phyloP scores from a whole-genome alignment of 2,888 invertebrate species.

The Eupithecia tripunctaria region DNA sequence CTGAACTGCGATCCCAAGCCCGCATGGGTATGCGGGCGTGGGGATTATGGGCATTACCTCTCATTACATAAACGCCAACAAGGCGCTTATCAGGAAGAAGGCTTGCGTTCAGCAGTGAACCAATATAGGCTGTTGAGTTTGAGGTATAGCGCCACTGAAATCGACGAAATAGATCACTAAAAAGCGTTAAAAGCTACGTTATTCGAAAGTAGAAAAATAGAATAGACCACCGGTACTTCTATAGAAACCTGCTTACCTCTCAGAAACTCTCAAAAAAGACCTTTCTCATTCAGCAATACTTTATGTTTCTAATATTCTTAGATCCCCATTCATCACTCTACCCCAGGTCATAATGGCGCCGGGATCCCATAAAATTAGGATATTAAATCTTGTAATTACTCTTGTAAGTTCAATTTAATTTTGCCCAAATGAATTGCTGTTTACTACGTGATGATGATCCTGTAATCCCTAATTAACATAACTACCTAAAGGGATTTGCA shows the following conservation, averaged over 20 bases:
- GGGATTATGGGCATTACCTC: no score
- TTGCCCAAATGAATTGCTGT: constrained; percentile 36
- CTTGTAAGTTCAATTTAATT: constrained; percentile 49
- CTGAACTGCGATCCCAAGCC: no score
- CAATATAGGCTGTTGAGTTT: no score
- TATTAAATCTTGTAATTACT: constrained; percentile 56
- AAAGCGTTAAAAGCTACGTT: no score
- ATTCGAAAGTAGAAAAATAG: no score
- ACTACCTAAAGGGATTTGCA: constrained; percentile 8
- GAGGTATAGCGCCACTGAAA: no score
- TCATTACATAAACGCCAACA: no score
- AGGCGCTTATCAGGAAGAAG: no score
- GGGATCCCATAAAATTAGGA: constrained; percentile 51
- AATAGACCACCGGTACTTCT: no score
- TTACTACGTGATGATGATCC: constrained; percentile 35
- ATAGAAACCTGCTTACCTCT: not conserved
- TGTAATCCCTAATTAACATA: constrained; percentile 28
- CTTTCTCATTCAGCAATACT: not conserved
- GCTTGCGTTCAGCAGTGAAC: no score
- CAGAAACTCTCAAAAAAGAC: not conserved
- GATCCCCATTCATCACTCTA: constrained; percentile 48
- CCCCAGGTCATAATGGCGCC: constrained; percentile 44
- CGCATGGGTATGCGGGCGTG: no score
- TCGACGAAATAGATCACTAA: no score
- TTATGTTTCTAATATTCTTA: constrained; percentile 46